phyloP scores from a whole-genome alignment of 2,797 vertebrate genomes.

The Melanotaenia trifasciata region DNA sequence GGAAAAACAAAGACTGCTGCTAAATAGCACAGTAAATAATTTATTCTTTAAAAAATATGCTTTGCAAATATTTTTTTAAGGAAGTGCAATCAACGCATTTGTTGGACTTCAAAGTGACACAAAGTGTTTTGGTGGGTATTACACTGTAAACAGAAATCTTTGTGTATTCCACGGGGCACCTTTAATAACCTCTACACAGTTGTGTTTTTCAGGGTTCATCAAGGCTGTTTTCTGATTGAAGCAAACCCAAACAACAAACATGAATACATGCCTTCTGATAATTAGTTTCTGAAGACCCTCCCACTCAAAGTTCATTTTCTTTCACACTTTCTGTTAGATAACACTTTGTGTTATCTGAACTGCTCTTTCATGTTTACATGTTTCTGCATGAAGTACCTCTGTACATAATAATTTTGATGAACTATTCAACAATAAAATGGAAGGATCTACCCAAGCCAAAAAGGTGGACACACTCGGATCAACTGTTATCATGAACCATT shows the following conservation, averaged over 20 bases:
- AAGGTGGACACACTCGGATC: slow-evolving; percentile 36
- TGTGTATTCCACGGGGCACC: slow-evolving; percentile 23
- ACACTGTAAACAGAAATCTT: slow-evolving; percentile 17
- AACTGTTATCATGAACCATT: slow-evolving; percentile 37
- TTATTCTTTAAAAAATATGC: not conserved
- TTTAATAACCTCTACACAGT: slow-evolving; percentile 23
- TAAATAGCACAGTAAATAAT: not conserved
- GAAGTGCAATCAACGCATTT: not conserved
- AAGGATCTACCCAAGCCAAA: slow-evolving; percentile 9
- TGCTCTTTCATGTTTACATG: not conserved
- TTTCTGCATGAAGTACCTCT: not conserved
- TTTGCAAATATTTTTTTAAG: slow-evolving; percentile 1
- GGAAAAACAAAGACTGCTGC: not conserved
- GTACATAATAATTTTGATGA: not conserved
- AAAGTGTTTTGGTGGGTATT: slow-evolving; percentile 4
- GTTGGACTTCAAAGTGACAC: slow-evolving; percentile 3
- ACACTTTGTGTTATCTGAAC: not conserved
- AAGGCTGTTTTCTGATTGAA: slow-evolving; percentile 1
- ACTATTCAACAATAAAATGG: slow-evolving; percentile 12
- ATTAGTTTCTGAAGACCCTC: not conserved
- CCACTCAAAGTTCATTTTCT: not conserved
- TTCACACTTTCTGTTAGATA: no score
- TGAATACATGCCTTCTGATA: not conserved
- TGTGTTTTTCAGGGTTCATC: not conserved
- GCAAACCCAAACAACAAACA: slow-evolving; percentile 6